Percentiles rank a stretch among this genome's conserved stretches.
These are phyloP conservation scores for Rhynchophorus ferrugineus DNA, from an alignment of 1,140 invertebrate genomes.

Conservation along the genomic window DNA sequence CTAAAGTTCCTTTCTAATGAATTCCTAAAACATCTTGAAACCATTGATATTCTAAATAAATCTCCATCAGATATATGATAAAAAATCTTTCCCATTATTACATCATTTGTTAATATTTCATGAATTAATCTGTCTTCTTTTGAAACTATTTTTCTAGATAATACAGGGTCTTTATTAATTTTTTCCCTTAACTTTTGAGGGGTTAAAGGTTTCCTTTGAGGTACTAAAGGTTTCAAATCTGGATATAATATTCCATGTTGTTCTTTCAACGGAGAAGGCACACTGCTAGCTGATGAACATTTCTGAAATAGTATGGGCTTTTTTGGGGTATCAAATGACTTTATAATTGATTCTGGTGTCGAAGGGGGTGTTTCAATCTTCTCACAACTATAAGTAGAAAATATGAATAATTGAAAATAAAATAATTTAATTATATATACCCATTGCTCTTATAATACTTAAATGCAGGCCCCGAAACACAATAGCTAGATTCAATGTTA, in stretches of 20 bases:
- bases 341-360: slow-evolving; percentile 10
- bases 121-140: slow-evolving; percentile 13
- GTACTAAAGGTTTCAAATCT: slow-evolving; percentile 17
- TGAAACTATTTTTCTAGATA: slow-evolving; percentile 13
- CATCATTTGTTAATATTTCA: slow-evolving; percentile 20
- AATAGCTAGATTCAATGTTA: slow-evolving; percentile 17
- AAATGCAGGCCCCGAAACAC: slow-evolving; percentile 1
- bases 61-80: slow-evolving; percentile 31
- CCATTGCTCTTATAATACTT: slow-evolving; percentile 15
- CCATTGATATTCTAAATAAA: slow-evolving; percentile 29
- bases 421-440: slow-evolving; percentile 6
- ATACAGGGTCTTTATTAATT: slow-evolving; percentile 3
- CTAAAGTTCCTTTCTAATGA: slow-evolving; percentile 23
- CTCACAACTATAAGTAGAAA: slow-evolving; percentile 12
- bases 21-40: slow-evolving; percentile 20
- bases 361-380: slow-evolving; percentile 9
- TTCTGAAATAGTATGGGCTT: slow-evolving; percentile 15
- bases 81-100: slow-evolving; percentile 29
- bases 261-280: slow-evolving; percentile 25
- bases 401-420: background rate
- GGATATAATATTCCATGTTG: slow-evolving; percentile 28
- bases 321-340: slow-evolving; percentile 8
- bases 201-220: slow-evolving; percentile 16
- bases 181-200: slow-evolving; percentile 21
- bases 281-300: slow-evolving; percentile 13